Base-by-base conservation (phyloP, 2,797 vertebrate species). In the Serranus cabrilla region DNA sequence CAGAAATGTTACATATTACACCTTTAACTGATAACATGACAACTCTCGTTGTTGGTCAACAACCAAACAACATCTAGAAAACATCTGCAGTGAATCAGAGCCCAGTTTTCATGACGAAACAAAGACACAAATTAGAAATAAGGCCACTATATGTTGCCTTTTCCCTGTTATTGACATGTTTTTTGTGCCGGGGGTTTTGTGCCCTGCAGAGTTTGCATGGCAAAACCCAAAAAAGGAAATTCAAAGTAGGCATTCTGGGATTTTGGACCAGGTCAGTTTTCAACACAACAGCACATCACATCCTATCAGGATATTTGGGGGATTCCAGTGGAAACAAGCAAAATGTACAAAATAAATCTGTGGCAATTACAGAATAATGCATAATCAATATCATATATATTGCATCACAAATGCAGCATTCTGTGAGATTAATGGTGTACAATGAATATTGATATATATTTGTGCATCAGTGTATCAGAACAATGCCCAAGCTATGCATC, bases 1-100 rank as follows among this genome's bases (percentile, higher is more conserved):
- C 34, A 34, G 34, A 34, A 34, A 34, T 34, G 5, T 7, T 9
- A 34, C 34, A 34, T 34, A 34, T 6, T 34, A 34, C 7, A 34
- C 34, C 34, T 34, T 34, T 34, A 46, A 18, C 27, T 43, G 14
- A 59, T 58, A 8, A 40, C 18, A 51, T 57, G 10, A 45, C 23
- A 40, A 76, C 20, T 58, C 45, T 52, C 27, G 21, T 4, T 59
- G 20, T 31, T 45, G 39, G 43, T 72, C 52, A 54, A 17, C 17
- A 31, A 58, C 25, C 25, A 50, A 46, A 60, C 18, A 46, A 42
- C 62, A 50, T 21, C 34, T 18, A 51, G 39, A 52, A 45, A 60
- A 66, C 46, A 66, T 57, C 56, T 54, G 63, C 63, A 47, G 62
- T 39, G 57, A 46, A 10, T 56, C 20, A 7, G 25, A 31, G 64